These are phyloP conservation scores for Ceratina japonica DNA, from an alignment of 1,140 invertebrate genomes.

Conservation along the genomic window DNA sequence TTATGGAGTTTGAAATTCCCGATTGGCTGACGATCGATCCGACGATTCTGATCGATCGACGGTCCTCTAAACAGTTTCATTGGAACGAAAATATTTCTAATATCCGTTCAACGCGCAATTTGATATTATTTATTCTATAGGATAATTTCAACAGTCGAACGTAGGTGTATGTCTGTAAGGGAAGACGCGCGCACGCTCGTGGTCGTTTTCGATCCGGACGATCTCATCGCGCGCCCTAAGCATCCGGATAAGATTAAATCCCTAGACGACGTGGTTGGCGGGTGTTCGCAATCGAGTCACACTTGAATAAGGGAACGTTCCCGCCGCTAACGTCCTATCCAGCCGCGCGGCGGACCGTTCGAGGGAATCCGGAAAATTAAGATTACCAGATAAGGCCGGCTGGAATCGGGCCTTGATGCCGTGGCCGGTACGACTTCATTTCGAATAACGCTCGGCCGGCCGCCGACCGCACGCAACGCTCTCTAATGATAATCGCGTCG, in stretches of 20 bases:
- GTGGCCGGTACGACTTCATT: conserved; percentile 64
- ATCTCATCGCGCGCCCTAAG: conserved; percentile 56
- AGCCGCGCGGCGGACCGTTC: conserved; percentile 36
- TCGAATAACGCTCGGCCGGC: conserved; percentile 47
- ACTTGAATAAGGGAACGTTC: conserved; percentile 58
- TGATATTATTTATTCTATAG: not conserved
- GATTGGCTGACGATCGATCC: conserved; percentile 19
- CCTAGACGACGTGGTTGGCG: conserved; percentile 47
- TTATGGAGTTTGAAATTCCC: conserved; percentile 69
- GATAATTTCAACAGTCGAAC: conserved; percentile 7
- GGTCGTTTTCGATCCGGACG: conserved; percentile 44
- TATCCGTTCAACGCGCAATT: too few relatives aligned
- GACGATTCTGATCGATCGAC: not conserved
- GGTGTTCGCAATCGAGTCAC: conserved; percentile 70
- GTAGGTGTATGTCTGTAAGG: not conserved
- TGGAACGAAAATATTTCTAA: too few relatives aligned
- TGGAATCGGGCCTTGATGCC: conserved; percentile 42
- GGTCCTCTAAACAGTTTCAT: not conserved
- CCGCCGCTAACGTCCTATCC: conserved; percentile 67
- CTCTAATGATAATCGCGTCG: conserved; percentile 67
- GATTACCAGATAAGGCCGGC: conserved; percentile 67
- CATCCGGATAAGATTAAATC: conserved; percentile 65
- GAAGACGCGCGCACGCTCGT: conserved; percentile 13
- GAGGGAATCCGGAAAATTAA: conserved; percentile 70
- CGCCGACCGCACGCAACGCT: conserved; percentile 29